Evolutionary conservation across 2,797 vertebrate genomes (phyloP).

Genomic region (Gallinago solitaria): DNA sequence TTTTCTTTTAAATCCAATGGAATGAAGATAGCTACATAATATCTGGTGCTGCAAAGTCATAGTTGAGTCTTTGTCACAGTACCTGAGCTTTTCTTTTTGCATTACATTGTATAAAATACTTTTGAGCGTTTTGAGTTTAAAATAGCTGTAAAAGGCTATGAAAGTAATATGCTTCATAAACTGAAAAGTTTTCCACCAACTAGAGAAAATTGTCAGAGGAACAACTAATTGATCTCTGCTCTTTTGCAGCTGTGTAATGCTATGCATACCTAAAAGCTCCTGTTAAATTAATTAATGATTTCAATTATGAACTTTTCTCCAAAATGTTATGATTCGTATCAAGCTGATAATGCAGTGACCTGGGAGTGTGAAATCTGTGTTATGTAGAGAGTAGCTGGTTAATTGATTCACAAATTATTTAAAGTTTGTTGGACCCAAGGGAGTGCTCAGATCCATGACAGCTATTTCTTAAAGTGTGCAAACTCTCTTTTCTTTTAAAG

Average conservation of each 20-base stretch:
- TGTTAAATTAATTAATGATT: constrained; percentile 98
- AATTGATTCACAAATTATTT: constrained; percentile 99
- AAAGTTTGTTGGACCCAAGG: constrained; percentile 93
- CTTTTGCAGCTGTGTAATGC: constrained; percentile 90
- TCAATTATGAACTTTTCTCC: constrained; percentile 97
- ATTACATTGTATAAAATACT: neutral
- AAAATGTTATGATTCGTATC: constrained; percentile 95
- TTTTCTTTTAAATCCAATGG: neutral
- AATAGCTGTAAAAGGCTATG: constrained; percentile 3
- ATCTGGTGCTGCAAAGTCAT: neutral
- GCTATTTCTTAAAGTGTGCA: constrained; percentile 84
- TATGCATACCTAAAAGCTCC: constrained; percentile 95
- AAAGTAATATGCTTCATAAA: constrained; percentile 27
- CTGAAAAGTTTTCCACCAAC: constrained; percentile 71
- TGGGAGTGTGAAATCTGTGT: constrained; percentile 90
- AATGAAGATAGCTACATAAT: neutral
- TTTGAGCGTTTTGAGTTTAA: constrained; percentile 6
- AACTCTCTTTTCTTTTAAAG: constrained; percentile 79
- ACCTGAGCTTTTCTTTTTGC: neutral
- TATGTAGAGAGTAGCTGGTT: constrained; percentile 92
- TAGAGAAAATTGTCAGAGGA: constrained; percentile 76
- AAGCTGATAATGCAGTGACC: constrained; percentile 90
- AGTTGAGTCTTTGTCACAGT: neutral
- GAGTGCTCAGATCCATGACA: constrained; percentile 87
- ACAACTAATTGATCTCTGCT: constrained; percentile 87